Conservation (phyloP, 2,797 vertebrate genomes). For the Acanthurus leucopareius region DNA sequence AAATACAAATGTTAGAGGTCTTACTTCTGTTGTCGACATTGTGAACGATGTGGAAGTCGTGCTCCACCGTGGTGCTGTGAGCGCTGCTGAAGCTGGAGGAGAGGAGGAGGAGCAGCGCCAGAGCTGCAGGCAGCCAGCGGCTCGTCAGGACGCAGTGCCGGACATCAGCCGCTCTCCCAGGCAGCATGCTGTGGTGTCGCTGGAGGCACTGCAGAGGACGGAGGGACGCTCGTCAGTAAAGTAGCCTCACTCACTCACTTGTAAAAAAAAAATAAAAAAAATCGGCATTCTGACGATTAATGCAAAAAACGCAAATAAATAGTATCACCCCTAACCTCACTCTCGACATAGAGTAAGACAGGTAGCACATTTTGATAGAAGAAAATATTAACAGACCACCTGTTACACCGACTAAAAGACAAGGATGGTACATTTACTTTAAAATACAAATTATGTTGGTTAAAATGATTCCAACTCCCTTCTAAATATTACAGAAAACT, state of each 20-base stretch:
- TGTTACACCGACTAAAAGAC: too few species aligned
- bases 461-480: too few species aligned
- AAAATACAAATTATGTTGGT: too few species aligned
- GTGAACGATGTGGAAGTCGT: conserved; percentile 88
- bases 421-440: too few species aligned
- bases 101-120: conserved; percentile 85
- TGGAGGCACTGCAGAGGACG: conserved; percentile 67
- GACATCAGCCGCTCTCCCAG: conserved; percentile 66
- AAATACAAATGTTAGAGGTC: conserved; percentile 9
- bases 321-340: too few species aligned
- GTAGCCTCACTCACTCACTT: neutral
- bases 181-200: conserved; percentile 77
- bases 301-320: too few species aligned
- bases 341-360: too few species aligned
- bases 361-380: too few species aligned
- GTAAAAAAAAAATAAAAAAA: neutral
- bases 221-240: conserved; percentile 4
- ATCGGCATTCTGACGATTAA: too few species aligned
- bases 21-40: conserved; percentile 95
- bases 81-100: conserved; percentile 82
- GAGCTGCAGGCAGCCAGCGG: conserved; percentile 82
- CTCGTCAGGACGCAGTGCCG: conserved; percentile 71
- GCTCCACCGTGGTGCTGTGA: conserved; percentile 88
- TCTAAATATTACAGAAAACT: too few species aligned
- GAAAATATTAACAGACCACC: too few species aligned